Base-by-base conservation (phyloP, 2,888 invertebrate species). In the Plusia festucae region DNA sequence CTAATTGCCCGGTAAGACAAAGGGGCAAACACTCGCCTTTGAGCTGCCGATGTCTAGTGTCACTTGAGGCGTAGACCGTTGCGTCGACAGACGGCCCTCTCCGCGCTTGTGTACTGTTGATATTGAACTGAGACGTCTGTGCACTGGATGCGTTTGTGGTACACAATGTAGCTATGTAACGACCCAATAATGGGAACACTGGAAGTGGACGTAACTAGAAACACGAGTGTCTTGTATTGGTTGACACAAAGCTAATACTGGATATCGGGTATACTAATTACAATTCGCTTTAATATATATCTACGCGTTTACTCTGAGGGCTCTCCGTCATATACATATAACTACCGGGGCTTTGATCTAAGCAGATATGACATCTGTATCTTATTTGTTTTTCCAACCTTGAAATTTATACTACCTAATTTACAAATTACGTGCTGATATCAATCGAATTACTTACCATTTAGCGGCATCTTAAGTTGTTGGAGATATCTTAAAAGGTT, bases 1-100 rank as follows among this genome's bases (percentile, higher is more conserved):
- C 93, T 95, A 95, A 95, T 95, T 95, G 94, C 87, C 91, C 88
- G 86, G 92, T 92, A 94, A 95, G 94, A 94, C 94, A 94, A 94
- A 94, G 94, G 93, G 91, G 90, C 94, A 94, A 94, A 94, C 94
- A 95, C 90, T 93, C 92, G 87, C 92, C 93, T 94, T 93, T 94
- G 94, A 91, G 87, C 86, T 82, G 84, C 85, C 88, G 83, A 88
- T 87, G 91, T 93, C 93, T 92, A 93, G 93, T 93, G 92, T 89
- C 93, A 93, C 93, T 93, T 81, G 93, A 93, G 90, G 91, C 92
- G 91, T 88, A 88, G 88, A 79, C 86, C 83, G 85, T 82, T 86
- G 86, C 88, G 83, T 86, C 88, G 85, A 76, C 85, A 81, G 81
- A 83, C 81, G 76, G 69, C 79, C 80, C 83, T 79, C 78, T 79